Base-by-base conservation (phyloP, 2,888 invertebrate species). In the Danaus chrysippus region DNA sequence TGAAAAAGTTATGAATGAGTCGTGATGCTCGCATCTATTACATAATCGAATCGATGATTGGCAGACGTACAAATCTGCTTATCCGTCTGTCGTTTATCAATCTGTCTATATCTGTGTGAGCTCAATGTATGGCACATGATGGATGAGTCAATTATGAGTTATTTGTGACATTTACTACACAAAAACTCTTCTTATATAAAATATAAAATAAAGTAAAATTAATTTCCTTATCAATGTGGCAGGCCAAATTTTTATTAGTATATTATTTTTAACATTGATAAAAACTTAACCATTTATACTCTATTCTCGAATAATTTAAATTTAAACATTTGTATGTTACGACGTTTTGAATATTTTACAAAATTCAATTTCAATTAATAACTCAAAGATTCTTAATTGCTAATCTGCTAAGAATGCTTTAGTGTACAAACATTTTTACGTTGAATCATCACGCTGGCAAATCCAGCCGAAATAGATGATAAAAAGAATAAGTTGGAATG, bases 401-500 rank as follows among this genome's bases (percentile, higher is more conserved):
- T n/a, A n/a, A n/a, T 58, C 41, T n/a, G 13, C 43, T 9, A 46
- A 46, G 13, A 23, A 10, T 19, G 43, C 49, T 46, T 46, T 44
- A 10, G 42, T 61, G 56, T 64, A 42, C 9, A 42, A 15, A 34
- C 49, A 52, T 61, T 76, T 23, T 3, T 23, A 76, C 76, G 71
- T 69, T 68, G 74, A 77, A 79, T 81, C 78, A 79, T 80, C 75
- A 73, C 74, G 79, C 75, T 77, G 77, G 81, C 80, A 82, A 79
- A 76, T 74, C 68, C 70, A 70, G 66, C 69, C 73, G 70, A 80
- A 71, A 68, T 70, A 74, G 71, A 77, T 78, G 71, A 71, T 71
- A 84, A 84, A 82, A 81, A 78, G 79, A 78, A 81, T 82, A 85
- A 86, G 83, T 87, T 87, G 77, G 82, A 88, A 87, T 86, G 86